Base-by-base conservation (phyloP, 1,140 invertebrate genomes). In the Plectrocnemia conspersa region DNA sequence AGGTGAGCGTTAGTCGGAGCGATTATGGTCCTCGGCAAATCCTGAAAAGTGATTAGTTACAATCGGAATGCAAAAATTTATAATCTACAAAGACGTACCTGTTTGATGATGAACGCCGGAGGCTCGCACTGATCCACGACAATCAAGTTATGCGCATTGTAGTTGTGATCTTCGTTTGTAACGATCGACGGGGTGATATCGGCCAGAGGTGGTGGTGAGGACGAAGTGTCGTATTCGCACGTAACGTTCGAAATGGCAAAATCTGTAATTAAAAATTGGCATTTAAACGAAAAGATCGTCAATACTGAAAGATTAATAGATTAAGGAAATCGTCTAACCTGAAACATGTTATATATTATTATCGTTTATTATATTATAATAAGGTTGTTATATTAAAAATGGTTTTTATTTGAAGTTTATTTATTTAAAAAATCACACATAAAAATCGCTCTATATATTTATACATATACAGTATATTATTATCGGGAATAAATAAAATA, bases 181-280 rank as follows among this genome's bases (percentile, higher is more conserved):
- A 11, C 57, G 11, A 40, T 27, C 3, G 45, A 19, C 16, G 58
- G 19, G 15, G 46, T 57, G 13, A 55, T 45, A 15, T 52, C 52
- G 18, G 24, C 16, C 2, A 50, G 45, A 9, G 59, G 59, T 9
- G 52, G 50, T 2, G 55, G 52, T 6, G 52, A 52, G 13, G 45
- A 47, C 6, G 59, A 58, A 9, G 69, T 68, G 64, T 74, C 73
- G 60, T 80, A 80, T 63, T 80, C 77, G 52, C 79, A 80, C 44
- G 77, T 78, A 25, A 81, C 79, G 65, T 81, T 81, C n/a, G 78
- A 77, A 56, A 81, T 79, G 16, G 79, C 76, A 63, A 73, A 78
- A 35, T 78, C 75, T 66, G 75, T 25, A 54, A 46, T 45, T 29
- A 35, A 47, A 19, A 7, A 52, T 33, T 23, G n/a, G 6, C 3